Percentiles rank a stretch among this genome's conserved stretches.
Evolutionary conservation across 2,113 vertebrate species (phyloP).

Genomic region (Barnardius zonarius): DNA sequence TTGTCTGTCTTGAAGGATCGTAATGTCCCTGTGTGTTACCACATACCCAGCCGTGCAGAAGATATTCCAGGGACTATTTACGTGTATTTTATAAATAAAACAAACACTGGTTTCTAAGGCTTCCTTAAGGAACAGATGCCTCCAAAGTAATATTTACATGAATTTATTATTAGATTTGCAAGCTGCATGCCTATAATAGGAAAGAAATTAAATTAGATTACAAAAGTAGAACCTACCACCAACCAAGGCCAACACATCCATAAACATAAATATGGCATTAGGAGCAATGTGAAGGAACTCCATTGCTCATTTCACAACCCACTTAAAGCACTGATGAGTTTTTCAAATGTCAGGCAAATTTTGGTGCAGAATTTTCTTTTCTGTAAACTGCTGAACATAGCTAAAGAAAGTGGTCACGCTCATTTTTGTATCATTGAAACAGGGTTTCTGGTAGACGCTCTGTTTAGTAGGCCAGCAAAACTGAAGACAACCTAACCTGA

Average conservation of each 20-base stretch:
- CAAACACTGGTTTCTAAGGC: background rate
- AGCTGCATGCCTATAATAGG: background rate
- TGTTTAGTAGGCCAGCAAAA: background rate
- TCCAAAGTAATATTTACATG: background rate
- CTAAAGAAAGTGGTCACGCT: background rate
- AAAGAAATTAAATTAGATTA: background rate
- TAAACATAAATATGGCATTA: background rate
- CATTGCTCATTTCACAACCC: background rate
- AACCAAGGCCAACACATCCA: background rate
- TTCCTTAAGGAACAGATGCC: constrained; percentile 7
- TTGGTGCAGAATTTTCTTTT: background rate
- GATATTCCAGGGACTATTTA: background rate
- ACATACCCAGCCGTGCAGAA: background rate
- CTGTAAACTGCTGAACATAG: background rate
- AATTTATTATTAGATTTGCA: constrained; percentile 38
- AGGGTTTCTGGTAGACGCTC: background rate
- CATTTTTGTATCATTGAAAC: background rate
- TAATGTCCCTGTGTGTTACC: background rate
- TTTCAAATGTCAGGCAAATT: background rate
- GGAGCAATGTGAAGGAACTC: background rate
- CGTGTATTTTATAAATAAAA: background rate
- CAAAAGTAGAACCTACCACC: constrained; percentile 7
- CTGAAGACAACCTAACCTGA: background rate
- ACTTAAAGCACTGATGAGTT: background rate
- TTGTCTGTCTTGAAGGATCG: background rate